A percentile compares a stretch with the other conserved stretches of the same genome.
Conservation (phyloP, 2,888 invertebrate species). For the Busseola fusca region DNA sequence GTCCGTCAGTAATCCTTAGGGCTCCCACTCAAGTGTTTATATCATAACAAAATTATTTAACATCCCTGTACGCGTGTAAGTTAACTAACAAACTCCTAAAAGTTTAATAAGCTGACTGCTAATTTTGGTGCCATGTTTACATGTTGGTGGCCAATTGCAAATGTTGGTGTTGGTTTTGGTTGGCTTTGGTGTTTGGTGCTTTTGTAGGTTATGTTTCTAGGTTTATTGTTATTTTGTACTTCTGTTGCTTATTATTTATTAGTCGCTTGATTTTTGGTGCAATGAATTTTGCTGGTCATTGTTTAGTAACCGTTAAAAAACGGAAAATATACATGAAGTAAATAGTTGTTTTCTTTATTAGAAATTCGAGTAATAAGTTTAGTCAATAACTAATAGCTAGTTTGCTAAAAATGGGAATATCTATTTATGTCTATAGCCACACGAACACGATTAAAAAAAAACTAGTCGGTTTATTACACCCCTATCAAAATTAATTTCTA, state of each 20-base stretch:
- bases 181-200: conserved; percentile 6
- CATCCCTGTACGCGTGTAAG: conserved; percentile 56
- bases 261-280: neutral
- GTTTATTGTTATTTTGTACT: conserved; percentile 3
- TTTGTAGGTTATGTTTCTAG: neutral
- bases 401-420: neutral
- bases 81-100: conserved; percentile 64
- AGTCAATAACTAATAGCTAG: neutral
- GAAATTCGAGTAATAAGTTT: neutral
- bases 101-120: conserved; percentile 61
- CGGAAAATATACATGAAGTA: neutral
- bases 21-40: conserved; percentile 60
- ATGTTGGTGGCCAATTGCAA: conserved; percentile 38
- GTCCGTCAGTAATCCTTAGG: conserved; percentile 47
- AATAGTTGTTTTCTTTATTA: neutral
- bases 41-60: conserved; percentile 66
- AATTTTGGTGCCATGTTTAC: conserved; percentile 40
- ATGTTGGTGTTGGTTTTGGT: conserved; percentile 47
- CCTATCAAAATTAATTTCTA: neutral
- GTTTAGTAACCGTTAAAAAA: neutral
- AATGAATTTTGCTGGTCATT: neutral
- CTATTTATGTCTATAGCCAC: too few species aligned
- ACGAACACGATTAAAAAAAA: too few species aligned
- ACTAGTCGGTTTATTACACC: neutral
- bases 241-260: neutral